These are phyloP conservation scores for Coelinius sp. DNA, from an alignment of 2,888 invertebrate species.

Conservation along the genomic window DNA sequence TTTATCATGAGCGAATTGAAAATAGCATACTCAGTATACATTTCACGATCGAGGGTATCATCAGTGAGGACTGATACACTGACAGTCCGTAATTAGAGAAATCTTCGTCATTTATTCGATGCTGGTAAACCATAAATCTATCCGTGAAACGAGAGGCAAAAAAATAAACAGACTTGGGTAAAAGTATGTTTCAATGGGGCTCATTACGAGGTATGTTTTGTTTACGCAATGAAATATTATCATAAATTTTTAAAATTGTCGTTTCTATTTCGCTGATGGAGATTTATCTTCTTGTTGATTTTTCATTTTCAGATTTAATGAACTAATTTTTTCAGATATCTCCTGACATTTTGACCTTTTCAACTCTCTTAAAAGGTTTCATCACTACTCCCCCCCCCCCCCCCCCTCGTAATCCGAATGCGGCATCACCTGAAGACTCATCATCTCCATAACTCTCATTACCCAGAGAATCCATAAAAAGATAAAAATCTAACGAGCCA, in stretches of 20 bases:
- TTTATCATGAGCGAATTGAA: background rate
- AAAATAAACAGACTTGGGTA: constrained; percentile 14
- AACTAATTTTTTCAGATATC: too few relatives aligned
- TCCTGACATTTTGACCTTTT: too few relatives aligned
- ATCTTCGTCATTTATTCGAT: constrained; percentile 51
- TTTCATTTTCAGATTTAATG: too few relatives aligned
- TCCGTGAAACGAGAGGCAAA: constrained; percentile 42
- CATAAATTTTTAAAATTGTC: background rate
- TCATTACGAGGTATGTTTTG: constrained; percentile 13
- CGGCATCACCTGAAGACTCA: background rate
- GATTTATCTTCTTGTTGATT: too few relatives aligned
- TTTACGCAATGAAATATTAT: constrained; percentile 12
- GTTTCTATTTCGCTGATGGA: background rate
- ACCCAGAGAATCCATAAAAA: background rate
- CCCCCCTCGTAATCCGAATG: too few relatives aligned
- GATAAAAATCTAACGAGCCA: background rate
- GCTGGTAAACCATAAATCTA: constrained; percentile 49
- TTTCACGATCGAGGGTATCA: constrained; percentile 42
- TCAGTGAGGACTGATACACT: constrained; percentile 41
- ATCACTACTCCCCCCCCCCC: too few relatives aligned
- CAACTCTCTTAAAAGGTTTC: too few relatives aligned
- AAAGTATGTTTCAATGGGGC: background rate
- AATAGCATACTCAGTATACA: constrained; percentile 3
- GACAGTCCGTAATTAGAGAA: constrained; percentile 51
- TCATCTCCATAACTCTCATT: background rate